phyloP scores from a whole-genome alignment of 2,797 vertebrate genomes.

The Lutjanus argentimaculatus region DNA sequence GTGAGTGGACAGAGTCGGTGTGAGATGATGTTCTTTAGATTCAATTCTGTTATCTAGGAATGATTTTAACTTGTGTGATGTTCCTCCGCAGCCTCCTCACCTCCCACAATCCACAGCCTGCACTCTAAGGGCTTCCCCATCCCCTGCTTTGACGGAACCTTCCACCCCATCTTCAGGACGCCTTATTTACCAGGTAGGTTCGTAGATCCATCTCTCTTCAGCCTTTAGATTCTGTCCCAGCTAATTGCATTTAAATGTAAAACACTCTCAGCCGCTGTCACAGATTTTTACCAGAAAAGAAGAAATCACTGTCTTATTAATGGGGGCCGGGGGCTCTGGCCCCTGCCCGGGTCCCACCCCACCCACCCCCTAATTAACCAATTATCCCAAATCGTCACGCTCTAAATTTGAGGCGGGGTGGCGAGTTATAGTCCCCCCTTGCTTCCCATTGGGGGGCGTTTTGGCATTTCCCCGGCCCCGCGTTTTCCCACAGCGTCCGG shows the following conservation, averaged over 20 bases:
- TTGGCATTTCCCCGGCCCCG: slow-evolving; percentile 84
- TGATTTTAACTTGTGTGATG: slow-evolving; percentile 23
- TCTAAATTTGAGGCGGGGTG: slow-evolving; percentile 88
- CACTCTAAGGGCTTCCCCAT: slow-evolving; percentile 93
- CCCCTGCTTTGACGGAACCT: slow-evolving; percentile 94
- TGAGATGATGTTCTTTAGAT: too few species aligned
- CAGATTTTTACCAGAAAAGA: slow-evolving; percentile 73
- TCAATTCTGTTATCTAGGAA: neutral
- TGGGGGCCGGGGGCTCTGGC: slow-evolving; percentile 83
- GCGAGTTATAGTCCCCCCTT: slow-evolving; percentile 65
- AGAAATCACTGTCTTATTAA: slow-evolving; percentile 94
- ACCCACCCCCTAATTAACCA: slow-evolving; percentile 91
- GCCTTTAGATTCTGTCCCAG: slow-evolving; percentile 18
- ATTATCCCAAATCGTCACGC: slow-evolving; percentile 95
- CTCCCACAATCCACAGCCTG: slow-evolving; percentile 83
- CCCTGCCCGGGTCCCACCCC: slow-evolving; percentile 84
- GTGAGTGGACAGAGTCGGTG: slow-evolving; percentile 81
- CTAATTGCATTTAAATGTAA: slow-evolving; percentile 68
- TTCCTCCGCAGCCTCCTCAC: slow-evolving; percentile 85
- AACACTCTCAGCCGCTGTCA: slow-evolving; percentile 44
- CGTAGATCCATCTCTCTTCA: neutral
- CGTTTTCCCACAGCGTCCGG: slow-evolving; percentile 92
- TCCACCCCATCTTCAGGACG: slow-evolving; percentile 94
- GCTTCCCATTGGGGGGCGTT: slow-evolving; percentile 84
- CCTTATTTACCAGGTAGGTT: slow-evolving; percentile 96